phyloP scores from a whole-genome alignment of 1,140 invertebrate genomes.

The Nebria ingens region DNA sequence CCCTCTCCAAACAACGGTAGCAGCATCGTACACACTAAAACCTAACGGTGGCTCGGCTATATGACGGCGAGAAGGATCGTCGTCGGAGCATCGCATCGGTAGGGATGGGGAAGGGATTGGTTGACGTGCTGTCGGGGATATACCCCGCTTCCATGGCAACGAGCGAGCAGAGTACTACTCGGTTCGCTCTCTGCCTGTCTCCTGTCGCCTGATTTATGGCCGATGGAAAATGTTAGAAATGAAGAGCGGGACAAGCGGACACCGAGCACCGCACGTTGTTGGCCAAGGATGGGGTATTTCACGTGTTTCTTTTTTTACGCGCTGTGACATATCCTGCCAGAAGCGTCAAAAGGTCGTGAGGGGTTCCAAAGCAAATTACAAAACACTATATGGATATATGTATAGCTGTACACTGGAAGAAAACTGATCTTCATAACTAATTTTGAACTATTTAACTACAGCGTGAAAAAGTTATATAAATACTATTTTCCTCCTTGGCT shows the following conservation, averaged over 20 bases:
- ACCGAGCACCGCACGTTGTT: constrained; percentile 19
- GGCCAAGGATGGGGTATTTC: background rate
- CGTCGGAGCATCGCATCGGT: background rate
- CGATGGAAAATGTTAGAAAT: constrained; percentile 39
- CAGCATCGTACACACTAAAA: too few relatives aligned
- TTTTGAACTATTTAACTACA: too few relatives aligned
- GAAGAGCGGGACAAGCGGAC: constrained; percentile 35
- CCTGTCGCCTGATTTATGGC: constrained; percentile 38
- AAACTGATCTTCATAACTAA: too few relatives aligned
- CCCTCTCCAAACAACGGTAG: too few relatives aligned
- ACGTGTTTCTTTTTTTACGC: too few relatives aligned
- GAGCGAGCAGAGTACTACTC: constrained; percentile 32
- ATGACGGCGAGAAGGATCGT: background rate
- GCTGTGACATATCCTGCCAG: too few relatives aligned
- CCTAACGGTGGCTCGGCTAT: too few relatives aligned
- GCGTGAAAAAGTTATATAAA: too few relatives aligned
- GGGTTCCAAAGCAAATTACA: background rate
- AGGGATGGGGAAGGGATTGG: background rate
- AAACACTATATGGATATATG: too few relatives aligned
- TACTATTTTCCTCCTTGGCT: too few relatives aligned
- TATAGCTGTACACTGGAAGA: too few relatives aligned
- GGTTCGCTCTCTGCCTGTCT: constrained; percentile 34
- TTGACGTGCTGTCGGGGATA: constrained; percentile 5
- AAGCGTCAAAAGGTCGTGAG: background rate
- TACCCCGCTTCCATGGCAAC: constrained; percentile 6